Evolutionary conservation across 2,888 invertebrate species (phyloP).

Genomic region (Steinernema scapterisci): DNA sequence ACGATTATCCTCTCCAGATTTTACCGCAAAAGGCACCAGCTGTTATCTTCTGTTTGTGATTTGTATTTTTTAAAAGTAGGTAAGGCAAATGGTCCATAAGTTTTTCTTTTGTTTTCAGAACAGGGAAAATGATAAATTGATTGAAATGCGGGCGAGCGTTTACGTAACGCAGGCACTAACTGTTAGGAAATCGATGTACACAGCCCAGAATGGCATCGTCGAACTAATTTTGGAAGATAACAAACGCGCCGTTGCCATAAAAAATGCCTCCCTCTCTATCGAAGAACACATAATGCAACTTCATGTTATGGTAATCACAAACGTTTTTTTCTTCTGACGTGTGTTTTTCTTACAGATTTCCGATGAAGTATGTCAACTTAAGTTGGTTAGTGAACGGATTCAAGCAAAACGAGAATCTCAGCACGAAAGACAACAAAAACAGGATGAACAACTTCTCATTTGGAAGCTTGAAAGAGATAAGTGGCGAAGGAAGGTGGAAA

Average conservation of each 20-base stretch:
- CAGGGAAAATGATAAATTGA: neutral
- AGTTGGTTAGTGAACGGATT: neutral
- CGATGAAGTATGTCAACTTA: neutral
- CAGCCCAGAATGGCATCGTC: neutral
- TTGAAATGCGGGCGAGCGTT: too few species aligned
- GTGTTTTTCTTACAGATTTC: neutral
- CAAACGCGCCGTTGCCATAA: neutral
- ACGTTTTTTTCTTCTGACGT: neutral
- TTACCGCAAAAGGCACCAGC: neutral
- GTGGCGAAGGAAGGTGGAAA: neutral
- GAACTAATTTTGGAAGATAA: neutral
- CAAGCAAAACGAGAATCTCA: neutral
- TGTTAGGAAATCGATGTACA: too few species aligned
- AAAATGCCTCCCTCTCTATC: neutral
- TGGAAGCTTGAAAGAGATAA: neutral
- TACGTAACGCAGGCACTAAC: too few species aligned
- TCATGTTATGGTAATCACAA: neutral
- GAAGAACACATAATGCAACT: neutral
- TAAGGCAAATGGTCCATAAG: too few species aligned
- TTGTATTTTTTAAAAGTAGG: neutral
- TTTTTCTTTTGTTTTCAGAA: neutral
- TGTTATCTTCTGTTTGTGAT: neutral
- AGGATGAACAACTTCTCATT: too few species aligned
- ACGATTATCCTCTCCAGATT: neutral
- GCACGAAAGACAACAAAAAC: neutral